phyloP scores from a whole-genome alignment of 2,888 invertebrate genomes.

The Hypselothyrea guttata region DNA sequence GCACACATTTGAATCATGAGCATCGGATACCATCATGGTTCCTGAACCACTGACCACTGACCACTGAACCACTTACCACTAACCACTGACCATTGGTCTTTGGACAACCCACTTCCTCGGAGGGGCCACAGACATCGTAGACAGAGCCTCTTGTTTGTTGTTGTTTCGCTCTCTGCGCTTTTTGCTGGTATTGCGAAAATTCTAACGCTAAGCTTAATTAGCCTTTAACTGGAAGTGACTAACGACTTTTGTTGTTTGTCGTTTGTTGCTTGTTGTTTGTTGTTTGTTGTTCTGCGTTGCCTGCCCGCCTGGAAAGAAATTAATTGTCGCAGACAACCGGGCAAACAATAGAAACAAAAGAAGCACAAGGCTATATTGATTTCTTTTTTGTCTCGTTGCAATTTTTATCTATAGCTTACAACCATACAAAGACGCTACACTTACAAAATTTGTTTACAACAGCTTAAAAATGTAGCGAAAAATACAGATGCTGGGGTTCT shows the following conservation, averaged over 20 bases:
- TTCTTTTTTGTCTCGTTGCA: conserved; percentile 44
- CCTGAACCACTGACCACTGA: neutral
- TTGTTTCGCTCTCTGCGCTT: conserved; percentile 23
- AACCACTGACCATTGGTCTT: conserved; percentile 5
- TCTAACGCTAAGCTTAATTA: conserved; percentile 70
- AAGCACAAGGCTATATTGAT: conserved; percentile 64
- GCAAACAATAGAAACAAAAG: conserved; percentile 47
- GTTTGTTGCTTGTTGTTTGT: conserved; percentile 23
- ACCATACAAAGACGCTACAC: too few relatives aligned
- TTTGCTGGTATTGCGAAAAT: conserved; percentile 51
- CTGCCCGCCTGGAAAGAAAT: conserved; percentile 51
- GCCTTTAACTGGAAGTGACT: conserved; percentile 74
- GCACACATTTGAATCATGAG: conserved; percentile 26
- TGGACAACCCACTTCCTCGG: conserved; percentile 19
- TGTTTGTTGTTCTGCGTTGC: conserved; percentile 24
- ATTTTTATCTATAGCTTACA: conserved; percentile 9
- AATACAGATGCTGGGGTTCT: too few relatives aligned
- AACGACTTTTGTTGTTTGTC: conserved; percentile 57
- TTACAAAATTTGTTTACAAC: too few relatives aligned
- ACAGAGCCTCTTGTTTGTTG: conserved; percentile 14
- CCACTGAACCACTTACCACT: neutral
- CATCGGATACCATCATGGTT: conserved; percentile 3
- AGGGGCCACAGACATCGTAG: too few relatives aligned
- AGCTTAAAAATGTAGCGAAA: too few relatives aligned
- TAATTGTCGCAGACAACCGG: conserved; percentile 65